Percentiles rank a stretch among this genome's conserved stretches.
These are phyloP conservation scores for Enteromius mattozi DNA, from an alignment of 2,797 vertebrate genomes.

Conservation along the genomic window DNA sequence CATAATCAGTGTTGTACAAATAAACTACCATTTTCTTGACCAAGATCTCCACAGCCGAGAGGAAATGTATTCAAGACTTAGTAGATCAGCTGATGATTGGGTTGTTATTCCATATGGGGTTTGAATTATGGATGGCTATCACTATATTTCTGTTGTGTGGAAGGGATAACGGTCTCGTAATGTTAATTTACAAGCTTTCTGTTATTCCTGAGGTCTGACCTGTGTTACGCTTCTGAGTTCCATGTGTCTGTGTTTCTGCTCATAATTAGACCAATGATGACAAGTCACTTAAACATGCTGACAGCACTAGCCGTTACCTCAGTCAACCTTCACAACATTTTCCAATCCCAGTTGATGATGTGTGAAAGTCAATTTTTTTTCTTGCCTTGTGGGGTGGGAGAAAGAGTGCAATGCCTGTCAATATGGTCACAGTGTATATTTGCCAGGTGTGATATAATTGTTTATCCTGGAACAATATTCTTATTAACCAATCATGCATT, in stretches of 20 bases:
- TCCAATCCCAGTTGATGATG: background rate
- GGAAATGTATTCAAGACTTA: conserved; percentile 33
- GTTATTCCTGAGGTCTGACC: conserved; percentile 19
- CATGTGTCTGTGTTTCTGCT: conserved; percentile 38
- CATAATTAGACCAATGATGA: conserved; percentile 51
- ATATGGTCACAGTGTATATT: background rate
- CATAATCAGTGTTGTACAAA: conserved; percentile 51
- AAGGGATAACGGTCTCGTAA: background rate
- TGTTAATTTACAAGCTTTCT: conserved; percentile 29
- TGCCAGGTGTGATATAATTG: background rate
- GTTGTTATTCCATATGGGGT: conserved; percentile 22
- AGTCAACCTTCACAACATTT: conserved; percentile 38
- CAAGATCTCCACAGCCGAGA: conserved; percentile 18
- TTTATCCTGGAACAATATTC: background rate
- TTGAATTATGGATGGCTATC: conserved; percentile 31
- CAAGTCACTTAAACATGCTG: conserved; percentile 24
- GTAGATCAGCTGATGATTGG: conserved; percentile 22
- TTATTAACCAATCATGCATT: background rate
- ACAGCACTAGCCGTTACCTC: conserved; percentile 43
- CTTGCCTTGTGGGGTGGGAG: background rate
- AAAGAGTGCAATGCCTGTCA: background rate
- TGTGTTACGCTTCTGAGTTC: background rate
- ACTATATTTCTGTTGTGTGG: background rate
- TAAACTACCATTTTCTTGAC: conserved; percentile 32
- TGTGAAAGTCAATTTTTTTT: background rate